Evolutionary conservation across 1,140 invertebrate genomes (phyloP), one percentile per base, ranked within the genome.

Genomic region (Araneus ventricosus): DNA sequence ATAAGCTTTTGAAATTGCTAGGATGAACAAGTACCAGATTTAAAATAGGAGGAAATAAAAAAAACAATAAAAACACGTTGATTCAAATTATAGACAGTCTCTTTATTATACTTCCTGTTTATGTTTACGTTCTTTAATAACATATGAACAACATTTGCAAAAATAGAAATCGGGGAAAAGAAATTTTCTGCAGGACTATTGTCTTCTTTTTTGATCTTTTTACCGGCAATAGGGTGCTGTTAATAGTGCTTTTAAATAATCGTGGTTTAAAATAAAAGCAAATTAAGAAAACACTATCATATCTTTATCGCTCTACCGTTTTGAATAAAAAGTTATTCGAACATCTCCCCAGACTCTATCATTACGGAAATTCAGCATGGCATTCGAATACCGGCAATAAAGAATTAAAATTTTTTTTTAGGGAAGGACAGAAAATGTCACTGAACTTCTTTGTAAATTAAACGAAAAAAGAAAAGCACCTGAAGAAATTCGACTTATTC

Each of bases 401-500:
- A 67, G 27, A 27, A 27, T n/a, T 30, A 67, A 52, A 14, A 14
- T 52, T 52, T 14, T 52, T 52, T 52, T 52, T 52, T 14, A 52
- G 17, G 17, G 45, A 52, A 14, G 59, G 59, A 24, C 8, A 67
- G 5, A 67, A 67, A 67, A 30, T 67, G 14, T 67, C 63, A 67
- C 63, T 67, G 63, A 67, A 67, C 27, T 67, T 67, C 63, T n/a
- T 27, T 14, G 63, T 67, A 67, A 67, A 67, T 67, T 27, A 67
- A 67, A 27, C 8, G 63, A 67, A 67, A 1, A n/a, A 61, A 61
- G 20, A 24, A 67, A 67, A n/a, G 1, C 27, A 67, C 24, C 27
- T n/a, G 24, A 67, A n/a, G 10, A 63, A 67, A 67, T 67, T 30
- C 27, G 6, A 67, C 8, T 67, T 30, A 27, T 30, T 30, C 27